phyloP scores from a whole-genome alignment of 2,888 invertebrate genomes.

The Caenorhabditis sinica region DNA sequence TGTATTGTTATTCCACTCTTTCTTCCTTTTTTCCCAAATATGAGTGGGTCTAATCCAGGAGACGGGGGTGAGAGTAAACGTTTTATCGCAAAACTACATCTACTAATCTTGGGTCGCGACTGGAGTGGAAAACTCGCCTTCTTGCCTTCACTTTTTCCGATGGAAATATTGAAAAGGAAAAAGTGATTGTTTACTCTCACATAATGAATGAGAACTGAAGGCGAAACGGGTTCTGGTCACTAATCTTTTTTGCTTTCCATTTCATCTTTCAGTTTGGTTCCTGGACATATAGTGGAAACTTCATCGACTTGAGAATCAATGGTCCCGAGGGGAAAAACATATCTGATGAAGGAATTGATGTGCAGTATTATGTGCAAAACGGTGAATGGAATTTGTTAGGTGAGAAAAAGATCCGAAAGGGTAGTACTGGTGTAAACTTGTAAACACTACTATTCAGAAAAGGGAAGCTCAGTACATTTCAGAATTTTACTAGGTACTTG shows the following conservation, averaged over 20 bases:
- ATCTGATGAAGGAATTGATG: slow-evolving; percentile 76
- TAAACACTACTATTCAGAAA: neutral
- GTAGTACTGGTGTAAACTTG: too few species aligned
- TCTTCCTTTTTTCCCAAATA: neutral
- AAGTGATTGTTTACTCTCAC: slow-evolving; percentile 48
- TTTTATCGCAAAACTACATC: slow-evolving; percentile 67
- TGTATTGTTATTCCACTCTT: neutral
- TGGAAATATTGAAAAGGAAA: slow-evolving; percentile 3
- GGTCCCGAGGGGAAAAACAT: slow-evolving; percentile 73
- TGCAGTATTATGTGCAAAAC: slow-evolving; percentile 95
- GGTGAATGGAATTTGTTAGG: slow-evolving; percentile 97
- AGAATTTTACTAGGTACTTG: too few species aligned
- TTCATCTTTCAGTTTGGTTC: slow-evolving; percentile 89
- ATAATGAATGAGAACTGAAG: slow-evolving; percentile 52
- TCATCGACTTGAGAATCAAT: slow-evolving; percentile 89
- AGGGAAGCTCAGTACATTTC: too few species aligned
- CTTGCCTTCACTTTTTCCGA: slow-evolving; percentile 7
- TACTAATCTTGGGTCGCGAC: slow-evolving; percentile 57
- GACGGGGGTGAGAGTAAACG: slow-evolving; percentile 45
- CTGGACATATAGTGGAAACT: slow-evolving; percentile 95
- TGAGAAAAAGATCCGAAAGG: slow-evolving; percentile 3
- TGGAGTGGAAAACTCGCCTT: neutral
- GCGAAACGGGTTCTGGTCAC: slow-evolving; percentile 4
- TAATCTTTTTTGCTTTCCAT: slow-evolving; percentile 24
- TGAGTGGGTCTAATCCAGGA: slow-evolving; percentile 45